Base-by-base conservation (phyloP, 2,113 vertebrate genomes). In the Phasianus colchicus region DNA sequence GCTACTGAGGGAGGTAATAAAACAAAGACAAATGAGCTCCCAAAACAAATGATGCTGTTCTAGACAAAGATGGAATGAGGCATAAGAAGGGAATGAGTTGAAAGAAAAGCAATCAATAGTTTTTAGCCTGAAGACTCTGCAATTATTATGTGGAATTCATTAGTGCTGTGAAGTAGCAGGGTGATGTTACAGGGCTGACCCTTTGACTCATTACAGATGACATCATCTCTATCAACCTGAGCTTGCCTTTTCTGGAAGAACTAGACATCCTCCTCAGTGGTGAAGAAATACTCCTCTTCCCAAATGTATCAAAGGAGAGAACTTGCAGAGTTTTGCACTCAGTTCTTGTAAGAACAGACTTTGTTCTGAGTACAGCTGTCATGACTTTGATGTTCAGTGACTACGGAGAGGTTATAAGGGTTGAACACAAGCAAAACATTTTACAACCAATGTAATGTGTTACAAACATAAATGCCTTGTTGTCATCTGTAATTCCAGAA, bases 21-120 rank as follows among this genome's bases (percentile, higher is more conserved):
- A 89, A 17, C 54, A 58, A 45, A 74, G 72, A n/a, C 11, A n/a
- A 89, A 83, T n/a, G 72, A 92, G 85, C 27, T 89, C 32, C 79
- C 83, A 70, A 70, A 40, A 54, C 2, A 76, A 92, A 58, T n/a
- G 72, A 43, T 58, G 24, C 58, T 32, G 18, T 42, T 91, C 71
- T 70, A 36, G n/a, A 48, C 48, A 30, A 58, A 83, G 2, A 17
- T 65, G 74, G 82, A 85, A 72, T 52, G 25, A 79, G 63, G 54
- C n/a, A 11, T 55, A 29, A 54, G 82, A 88, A 89, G 30, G 54
- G 82, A 89, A 89, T 83, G 71, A 92, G 48, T 72, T 91, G 89
- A 73, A 89, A 84, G 89, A 79, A 92, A 93, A 95, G 84, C 1
- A 3, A 2, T 80, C 61, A 89, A 54, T 16, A 82, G 14, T 65